phyloP scores from a whole-genome alignment of 2,888 invertebrate genomes.

The Caenorhabditis imperialis region DNA sequence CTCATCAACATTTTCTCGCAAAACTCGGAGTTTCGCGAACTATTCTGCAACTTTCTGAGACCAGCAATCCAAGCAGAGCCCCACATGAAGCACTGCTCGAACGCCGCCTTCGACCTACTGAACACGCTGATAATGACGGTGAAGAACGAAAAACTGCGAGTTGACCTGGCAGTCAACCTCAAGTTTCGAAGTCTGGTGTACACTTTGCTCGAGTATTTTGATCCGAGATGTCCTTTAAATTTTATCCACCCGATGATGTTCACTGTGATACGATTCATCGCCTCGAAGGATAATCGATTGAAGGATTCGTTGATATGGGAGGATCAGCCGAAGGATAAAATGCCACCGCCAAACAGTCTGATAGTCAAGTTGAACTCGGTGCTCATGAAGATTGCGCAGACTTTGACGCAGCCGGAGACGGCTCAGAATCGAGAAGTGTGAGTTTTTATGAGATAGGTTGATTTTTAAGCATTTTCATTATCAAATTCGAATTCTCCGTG shows the following conservation, averaged over 20 bases:
- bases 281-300: slow-evolving; percentile 22
- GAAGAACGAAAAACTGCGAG: slow-evolving; percentile 27
- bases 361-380: slow-evolving; percentile 3
- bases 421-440: neutral
- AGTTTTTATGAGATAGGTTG: neutral
- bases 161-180: slow-evolving; percentile 11
- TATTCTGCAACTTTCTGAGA: slow-evolving; percentile 2
- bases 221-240: neutral
- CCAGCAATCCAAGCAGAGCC: neutral
- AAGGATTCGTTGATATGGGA: slow-evolving; percentile 26
- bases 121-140: slow-evolving; percentile 4
- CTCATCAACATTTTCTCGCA: slow-evolving; percentile 19
- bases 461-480: too few species aligned
- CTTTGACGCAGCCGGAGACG: neutral
- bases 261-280: slow-evolving; percentile 17
- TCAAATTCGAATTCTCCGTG: too few species aligned
- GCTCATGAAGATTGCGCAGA: neutral
- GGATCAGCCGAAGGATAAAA: neutral
- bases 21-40: slow-evolving; percentile 12
- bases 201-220: slow-evolving; percentile 1
- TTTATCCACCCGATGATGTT: slow-evolving; percentile 4
- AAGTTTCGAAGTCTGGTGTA: slow-evolving; percentile 12
- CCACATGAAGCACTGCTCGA: slow-evolving; percentile 1
- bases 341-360: slow-evolving; percentile 3
- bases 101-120: slow-evolving; percentile 3